Conservation (phyloP, 1,140 invertebrate species). For the Neuroterus valhalla region DNA sequence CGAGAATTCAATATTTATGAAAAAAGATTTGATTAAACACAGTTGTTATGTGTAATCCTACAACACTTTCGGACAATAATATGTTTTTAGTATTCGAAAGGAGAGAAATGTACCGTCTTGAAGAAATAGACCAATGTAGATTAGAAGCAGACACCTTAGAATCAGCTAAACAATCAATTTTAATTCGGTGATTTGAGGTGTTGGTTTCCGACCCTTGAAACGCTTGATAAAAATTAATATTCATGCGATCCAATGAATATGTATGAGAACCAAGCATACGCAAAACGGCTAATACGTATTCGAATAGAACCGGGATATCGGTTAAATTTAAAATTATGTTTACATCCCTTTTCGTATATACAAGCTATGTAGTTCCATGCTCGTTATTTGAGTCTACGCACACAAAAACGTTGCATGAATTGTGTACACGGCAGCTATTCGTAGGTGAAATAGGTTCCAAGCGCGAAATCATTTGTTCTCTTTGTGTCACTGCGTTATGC, state of each 20-base stretch:
- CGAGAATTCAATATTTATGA: too few species aligned
- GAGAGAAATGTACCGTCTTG: not conserved
- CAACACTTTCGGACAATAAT: too few species aligned
- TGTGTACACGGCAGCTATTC: not conserved
- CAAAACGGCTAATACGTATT: conserved; percentile 13
- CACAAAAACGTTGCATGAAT: not conserved
- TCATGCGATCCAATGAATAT: conserved; percentile 14
- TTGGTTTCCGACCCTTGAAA: not conserved
- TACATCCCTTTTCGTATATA: not conserved
- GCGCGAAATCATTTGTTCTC: conserved; percentile 3
- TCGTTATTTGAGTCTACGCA: not conserved
- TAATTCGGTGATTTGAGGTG: not conserved
- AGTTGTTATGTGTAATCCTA: too few species aligned
- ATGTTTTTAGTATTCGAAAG: too few species aligned
- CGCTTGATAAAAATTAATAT: conserved; percentile 15
- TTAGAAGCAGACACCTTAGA: not conserved
- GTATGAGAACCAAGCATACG: conserved; percentile 3
- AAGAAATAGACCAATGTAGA: not conserved
- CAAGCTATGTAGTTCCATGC: not conserved
- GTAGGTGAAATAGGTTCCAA: not conserved
- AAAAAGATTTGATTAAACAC: too few species aligned
- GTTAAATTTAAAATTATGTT: conserved; percentile 14
- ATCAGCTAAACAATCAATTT: conserved; percentile 1
- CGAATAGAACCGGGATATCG: not conserved
- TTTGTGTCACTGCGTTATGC: not conserved